phyloP scores from a whole-genome alignment of 2,888 invertebrate genomes.

The Oligia latruncula region DNA sequence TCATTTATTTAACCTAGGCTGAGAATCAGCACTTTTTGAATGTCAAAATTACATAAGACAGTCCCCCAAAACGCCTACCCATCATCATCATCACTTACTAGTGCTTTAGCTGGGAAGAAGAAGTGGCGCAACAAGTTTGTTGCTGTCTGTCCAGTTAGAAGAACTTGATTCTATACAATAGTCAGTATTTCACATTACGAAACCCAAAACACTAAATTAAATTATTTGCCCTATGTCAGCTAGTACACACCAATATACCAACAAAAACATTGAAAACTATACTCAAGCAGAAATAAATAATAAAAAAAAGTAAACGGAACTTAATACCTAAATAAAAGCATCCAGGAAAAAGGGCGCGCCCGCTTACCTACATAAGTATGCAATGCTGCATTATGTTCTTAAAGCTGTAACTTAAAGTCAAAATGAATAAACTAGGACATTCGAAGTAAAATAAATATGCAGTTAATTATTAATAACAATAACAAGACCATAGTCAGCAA shows the following conservation, averaged over 20 bases:
- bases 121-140: not conserved
- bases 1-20: not conserved
- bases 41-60: not conserved
- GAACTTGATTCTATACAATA: not conserved
- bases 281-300: no score
- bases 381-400: no score
- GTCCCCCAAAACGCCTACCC: not conserved
- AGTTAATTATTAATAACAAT: no score
- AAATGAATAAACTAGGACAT: no score
- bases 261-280: no score
- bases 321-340: no score
- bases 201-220: not conserved
- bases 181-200: not conserved
- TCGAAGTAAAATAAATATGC: no score
- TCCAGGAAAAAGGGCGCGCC: no score
- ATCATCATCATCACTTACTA: not conserved
- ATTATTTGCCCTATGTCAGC: not conserved
- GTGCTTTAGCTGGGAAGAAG: not conserved
- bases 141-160: not conserved
- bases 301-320: no score
- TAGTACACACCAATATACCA: no score
- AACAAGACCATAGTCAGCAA: not conserved
- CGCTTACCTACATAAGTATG: no score
- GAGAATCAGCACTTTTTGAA: not conserved
- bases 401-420: no score